phyloP scores from a whole-genome alignment of 2,113 vertebrate genomes.

The Girardinichthys multiradiatus region DNA sequence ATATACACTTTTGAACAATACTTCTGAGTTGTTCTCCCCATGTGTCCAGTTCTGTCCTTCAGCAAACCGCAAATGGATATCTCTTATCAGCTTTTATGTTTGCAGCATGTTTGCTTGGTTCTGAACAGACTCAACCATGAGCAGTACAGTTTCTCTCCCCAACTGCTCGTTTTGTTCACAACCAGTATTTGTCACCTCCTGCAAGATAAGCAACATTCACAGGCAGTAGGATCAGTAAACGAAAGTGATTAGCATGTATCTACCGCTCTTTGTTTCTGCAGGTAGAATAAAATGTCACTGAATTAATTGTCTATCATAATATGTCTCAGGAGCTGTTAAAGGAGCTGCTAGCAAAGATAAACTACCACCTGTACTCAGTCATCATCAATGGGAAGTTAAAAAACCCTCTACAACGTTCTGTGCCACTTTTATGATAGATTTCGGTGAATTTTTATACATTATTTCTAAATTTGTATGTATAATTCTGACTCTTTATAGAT shows the following conservation, averaged over 20 bases:
- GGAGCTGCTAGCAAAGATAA: too few species aligned
- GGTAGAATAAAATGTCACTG: not conserved
- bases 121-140: not conserved
- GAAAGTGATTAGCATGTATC: not conserved
- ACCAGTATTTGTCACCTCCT: not conserved
- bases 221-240: too few species aligned
- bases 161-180: not conserved
- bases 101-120: not conserved
- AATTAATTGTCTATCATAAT: too few species aligned
- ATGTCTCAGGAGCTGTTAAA: too few species aligned
- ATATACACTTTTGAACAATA: not conserved
- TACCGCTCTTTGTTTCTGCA: not conserved
- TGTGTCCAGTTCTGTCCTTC: not conserved
- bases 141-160: not conserved
- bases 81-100: not conserved
- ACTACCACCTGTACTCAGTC: too few species aligned
- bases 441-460: too few species aligned
- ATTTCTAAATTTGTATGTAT: too few species aligned
- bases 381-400: too few species aligned
- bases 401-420: too few species aligned
- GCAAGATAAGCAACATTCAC: not conserved
- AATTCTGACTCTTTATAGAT: too few species aligned
- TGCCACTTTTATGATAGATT: too few species aligned
- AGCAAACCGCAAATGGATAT: not conserved
- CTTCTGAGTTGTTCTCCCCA: not conserved